phyloP scores from a whole-genome alignment of 2,888 invertebrate species.

The Bembecia ichneumoniformis region DNA sequence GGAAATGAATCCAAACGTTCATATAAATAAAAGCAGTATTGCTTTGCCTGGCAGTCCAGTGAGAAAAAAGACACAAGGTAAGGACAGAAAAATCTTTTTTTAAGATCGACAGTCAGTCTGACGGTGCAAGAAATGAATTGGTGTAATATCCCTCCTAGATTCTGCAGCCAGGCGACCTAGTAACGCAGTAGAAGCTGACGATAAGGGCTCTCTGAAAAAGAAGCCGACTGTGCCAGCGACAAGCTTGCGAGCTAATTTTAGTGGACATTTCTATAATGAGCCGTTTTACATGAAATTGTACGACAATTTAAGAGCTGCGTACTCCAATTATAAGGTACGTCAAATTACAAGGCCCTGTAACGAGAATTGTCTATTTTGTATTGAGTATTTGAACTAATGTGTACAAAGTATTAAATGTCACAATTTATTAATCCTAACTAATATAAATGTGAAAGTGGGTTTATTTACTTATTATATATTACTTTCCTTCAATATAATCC shows the following conservation, averaged over 20 bases:
- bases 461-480: no score
- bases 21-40: conserved; percentile 58
- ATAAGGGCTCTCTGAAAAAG: conserved; percentile 42
- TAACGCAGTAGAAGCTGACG: conserved; percentile 39
- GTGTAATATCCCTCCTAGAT: conserved; percentile 21
- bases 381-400: no score
- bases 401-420: no score
- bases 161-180: conserved; percentile 35
- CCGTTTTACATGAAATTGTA: conserved; percentile 90
- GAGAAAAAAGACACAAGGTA: conserved; percentile 58
- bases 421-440: no score
- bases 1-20: conserved; percentile 73
- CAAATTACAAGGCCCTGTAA: no score
- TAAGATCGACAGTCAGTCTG: no score
- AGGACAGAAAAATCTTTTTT: neutral
- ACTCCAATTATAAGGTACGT: conserved; percentile 87
- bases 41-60: conserved; percentile 73
- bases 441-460: no score
- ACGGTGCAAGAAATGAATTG: neutral
- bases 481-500: no score
- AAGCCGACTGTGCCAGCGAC: conserved; percentile 32
- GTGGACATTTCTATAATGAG: conserved; percentile 77
- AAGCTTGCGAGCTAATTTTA: conserved; percentile 51
- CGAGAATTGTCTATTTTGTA: no score
- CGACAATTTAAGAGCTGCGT: conserved; percentile 84